phyloP scores from a whole-genome alignment of 1,140 invertebrate species.

The Drosophila bocki region DNA sequence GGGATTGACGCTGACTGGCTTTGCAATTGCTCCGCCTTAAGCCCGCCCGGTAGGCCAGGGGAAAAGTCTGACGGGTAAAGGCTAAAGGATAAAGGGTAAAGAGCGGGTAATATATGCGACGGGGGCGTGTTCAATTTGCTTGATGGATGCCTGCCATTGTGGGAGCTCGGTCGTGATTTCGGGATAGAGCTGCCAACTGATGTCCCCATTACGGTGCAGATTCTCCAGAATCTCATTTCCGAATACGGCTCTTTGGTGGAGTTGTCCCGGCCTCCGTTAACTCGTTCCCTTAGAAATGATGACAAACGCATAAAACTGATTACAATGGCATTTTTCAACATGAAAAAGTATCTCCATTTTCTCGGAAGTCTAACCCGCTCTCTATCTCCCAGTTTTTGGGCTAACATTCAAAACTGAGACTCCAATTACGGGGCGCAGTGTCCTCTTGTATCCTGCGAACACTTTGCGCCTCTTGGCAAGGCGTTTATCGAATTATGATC shows the following conservation, averaged over 20 bases:
- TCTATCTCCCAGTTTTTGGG: background rate
- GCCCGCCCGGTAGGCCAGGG: background rate
- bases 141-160: conserved; percentile 69
- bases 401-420: conserved; percentile 25
- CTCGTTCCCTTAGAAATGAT: conserved; percentile 18
- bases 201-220: conserved; percentile 34
- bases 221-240: conserved; percentile 47
- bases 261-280: background rate
- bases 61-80: background rate
- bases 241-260: conserved; percentile 17
- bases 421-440: conserved; percentile 8
- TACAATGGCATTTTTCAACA: conserved; percentile 27
- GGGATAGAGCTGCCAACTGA: conserved; percentile 52
- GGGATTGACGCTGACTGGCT: conserved; percentile 20
- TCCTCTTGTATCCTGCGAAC: conserved; percentile 7
- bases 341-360: conserved; percentile 16
- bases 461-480: conserved; percentile 29
- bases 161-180: conserved; percentile 48
- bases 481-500: conserved; percentile 77
- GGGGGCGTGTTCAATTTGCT: conserved; percentile 68
- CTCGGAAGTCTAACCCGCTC: conserved; percentile 13
- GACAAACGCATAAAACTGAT: conserved; percentile 43
- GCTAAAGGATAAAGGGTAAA: conserved; percentile 61
- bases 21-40: conserved; percentile 44
- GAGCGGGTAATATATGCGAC: conserved; percentile 39